phyloP scores from a whole-genome alignment of 2,888 invertebrate genomes.

The Phytoseiulus persimilis region DNA sequence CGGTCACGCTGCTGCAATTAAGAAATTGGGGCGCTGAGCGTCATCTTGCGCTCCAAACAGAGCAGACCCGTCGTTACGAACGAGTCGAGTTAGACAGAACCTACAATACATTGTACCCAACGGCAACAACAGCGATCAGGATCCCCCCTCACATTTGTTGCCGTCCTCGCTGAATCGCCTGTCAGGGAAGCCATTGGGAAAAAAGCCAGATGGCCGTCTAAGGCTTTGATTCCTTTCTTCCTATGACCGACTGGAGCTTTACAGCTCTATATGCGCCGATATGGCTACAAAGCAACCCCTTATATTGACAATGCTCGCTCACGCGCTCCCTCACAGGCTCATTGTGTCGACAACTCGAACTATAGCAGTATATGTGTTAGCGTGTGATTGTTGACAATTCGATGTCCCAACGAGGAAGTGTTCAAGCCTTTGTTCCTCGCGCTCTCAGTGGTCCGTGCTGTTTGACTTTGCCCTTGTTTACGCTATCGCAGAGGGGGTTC shows the following conservation, averaged over 20 bases:
- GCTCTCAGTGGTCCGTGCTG: not conserved
- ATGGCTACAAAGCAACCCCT: not conserved
- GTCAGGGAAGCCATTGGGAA: not conserved
- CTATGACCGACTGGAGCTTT: not conserved
- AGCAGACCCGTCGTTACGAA: not conserved
- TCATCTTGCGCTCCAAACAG: not conserved
- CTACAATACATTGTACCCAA: not conserved
- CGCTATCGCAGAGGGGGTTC: not conserved
- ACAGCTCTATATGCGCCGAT: not conserved
- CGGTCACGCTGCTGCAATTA: no score
- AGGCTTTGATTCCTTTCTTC: not conserved
- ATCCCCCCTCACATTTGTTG: not conserved
- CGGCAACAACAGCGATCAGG: not conserved
- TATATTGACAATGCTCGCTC: not conserved
- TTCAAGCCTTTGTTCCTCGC: not conserved
- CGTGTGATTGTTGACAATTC: not conserved
- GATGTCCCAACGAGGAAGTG: not conserved
- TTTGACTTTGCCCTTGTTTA: not conserved
- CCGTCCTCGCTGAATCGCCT: not conserved
- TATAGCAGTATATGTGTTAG: not conserved
- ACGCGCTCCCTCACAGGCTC: not conserved
- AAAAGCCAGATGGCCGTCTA: not conserved
- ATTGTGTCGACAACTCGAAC: not conserved
- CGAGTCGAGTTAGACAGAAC: not conserved
- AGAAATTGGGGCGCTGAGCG: no score